Evolutionary conservation across 2,888 invertebrate species (phyloP), one percentile per base, ranked within the genome.

Genomic region (Caenorhabditis sp.): DNA sequence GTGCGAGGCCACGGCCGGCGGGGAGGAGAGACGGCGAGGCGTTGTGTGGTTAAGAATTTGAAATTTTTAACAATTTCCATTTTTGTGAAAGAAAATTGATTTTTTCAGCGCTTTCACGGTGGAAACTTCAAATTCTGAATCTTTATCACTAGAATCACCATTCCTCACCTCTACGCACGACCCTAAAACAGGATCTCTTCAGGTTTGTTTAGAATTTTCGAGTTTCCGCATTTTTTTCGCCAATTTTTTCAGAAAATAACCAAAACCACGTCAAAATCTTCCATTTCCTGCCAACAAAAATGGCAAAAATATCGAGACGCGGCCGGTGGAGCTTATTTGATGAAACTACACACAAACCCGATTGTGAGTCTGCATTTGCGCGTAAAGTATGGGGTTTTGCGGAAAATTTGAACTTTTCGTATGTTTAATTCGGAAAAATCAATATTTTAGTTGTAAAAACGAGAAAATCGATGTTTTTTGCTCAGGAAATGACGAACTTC

Each of bases 271-370:
- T 62, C 62, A 13, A 64, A 65, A 35, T 40, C 58, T 13, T 60
- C 55, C 15, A 67, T 74, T 24, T 6, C 37, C 1, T 51, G 50
- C 18, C 50, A 69, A 55, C 69, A 69, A 26, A 37, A 50, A 0
- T 69, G 69, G 69, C 58, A 56, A 15, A 47, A 68, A 6, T 77
- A 77, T 15, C 32, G 35, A 20, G 64, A 71, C 26, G 79, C 83
- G 0, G 37, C 20, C n/a, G 87, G 87, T 11, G 87, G 87, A 50
- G 85, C 87, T 9, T 87, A 87, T 71, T 61, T 87, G 24, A 81
- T 87, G 83, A 80, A 82, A 74, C 40, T 72, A 1, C 67, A 61
- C 37, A 64, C 64, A 18, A 67, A 68, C 20, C 68, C 80, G 22
- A 72, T 2, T 22, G 77, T 69, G 32, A 2, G 60, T 2, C 8